phyloP scores from a whole-genome alignment of 2,113 vertebrate genomes.

The Sisor rabdophorus region DNA sequence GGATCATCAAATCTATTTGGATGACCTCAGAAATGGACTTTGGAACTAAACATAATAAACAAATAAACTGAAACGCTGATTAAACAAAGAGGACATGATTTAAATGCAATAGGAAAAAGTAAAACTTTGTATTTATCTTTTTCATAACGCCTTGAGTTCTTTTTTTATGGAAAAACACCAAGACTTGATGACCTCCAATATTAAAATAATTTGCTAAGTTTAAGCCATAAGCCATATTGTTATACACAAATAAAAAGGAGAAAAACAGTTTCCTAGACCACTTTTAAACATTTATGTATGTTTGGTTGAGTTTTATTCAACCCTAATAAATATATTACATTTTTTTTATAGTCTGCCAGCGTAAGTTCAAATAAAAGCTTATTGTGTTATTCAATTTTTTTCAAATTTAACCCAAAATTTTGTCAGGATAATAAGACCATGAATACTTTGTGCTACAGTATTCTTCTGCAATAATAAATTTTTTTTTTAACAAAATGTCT shows the following conservation, averaged over 20 bases:
- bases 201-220: conserved; percentile 16
- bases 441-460: conserved; percentile 29
- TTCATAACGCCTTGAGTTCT: background rate
- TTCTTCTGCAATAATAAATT: conserved; percentile 46
- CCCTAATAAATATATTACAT: conserved; percentile 45
- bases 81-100: background rate
- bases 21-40: conserved; percentile 15
- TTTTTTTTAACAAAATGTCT: conserved; percentile 35
- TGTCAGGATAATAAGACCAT: conserved; percentile 14
- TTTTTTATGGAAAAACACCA: background rate
- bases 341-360: conserved; percentile 20
- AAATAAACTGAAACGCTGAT: conserved; percentile 7
- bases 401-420: background rate
- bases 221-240: conserved; percentile 9
- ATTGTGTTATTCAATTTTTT: conserved; percentile 66
- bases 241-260: background rate
- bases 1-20: conserved; percentile 9
- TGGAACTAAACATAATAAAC: conserved; percentile 28
- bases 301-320: conserved; percentile 90
- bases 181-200: background rate
- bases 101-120: background rate
- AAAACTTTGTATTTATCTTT: background rate
- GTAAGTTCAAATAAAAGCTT: conserved; percentile 76
- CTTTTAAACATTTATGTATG: conserved; percentile 54
- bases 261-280: background rate